Percentiles rank a stretch among this genome's conserved stretches.
These are phyloP conservation scores for Zapus hudsonius DNA, from an alignment of 2,113 vertebrate genomes.

Conservation along the genomic window DNA sequence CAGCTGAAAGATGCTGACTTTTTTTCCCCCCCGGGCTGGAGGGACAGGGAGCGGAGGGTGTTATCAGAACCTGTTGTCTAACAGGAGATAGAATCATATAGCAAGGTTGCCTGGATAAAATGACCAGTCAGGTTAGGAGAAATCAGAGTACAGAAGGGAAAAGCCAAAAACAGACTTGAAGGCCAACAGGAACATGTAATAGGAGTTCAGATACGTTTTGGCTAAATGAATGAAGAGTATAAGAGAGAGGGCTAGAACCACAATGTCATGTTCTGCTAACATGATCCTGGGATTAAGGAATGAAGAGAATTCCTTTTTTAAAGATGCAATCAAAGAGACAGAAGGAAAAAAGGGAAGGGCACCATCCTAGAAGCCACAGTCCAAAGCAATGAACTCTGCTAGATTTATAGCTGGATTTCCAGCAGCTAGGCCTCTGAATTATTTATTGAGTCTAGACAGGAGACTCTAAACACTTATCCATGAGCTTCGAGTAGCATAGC, in stretches of 20 bases:
- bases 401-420: constrained; percentile 34
- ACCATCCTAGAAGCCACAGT: neutral
- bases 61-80: neutral
- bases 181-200: neutral
- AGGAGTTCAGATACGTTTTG: neutral
- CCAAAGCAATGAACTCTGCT: neutral
- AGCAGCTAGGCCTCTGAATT: constrained; percentile 35
- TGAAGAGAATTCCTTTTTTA: neutral
- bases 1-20: neutral
- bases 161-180: neutral
- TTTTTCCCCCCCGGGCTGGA: neutral
- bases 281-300: neutral
- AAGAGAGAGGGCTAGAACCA: neutral
- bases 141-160: neutral
- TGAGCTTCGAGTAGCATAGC: constrained; percentile 32
- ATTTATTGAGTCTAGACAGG: constrained; percentile 27
- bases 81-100: neutral
- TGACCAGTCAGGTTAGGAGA: neutral
- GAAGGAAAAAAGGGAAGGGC: neutral
- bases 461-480: neutral
- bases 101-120: too few relatives aligned
- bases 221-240: neutral
- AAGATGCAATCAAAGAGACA: neutral
- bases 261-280: neutral
- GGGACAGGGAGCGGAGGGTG: neutral